These are phyloP conservation scores for Agonopterix arenella DNA, from an alignment of 2,888 invertebrate genomes.

Conservation along the genomic window DNA sequence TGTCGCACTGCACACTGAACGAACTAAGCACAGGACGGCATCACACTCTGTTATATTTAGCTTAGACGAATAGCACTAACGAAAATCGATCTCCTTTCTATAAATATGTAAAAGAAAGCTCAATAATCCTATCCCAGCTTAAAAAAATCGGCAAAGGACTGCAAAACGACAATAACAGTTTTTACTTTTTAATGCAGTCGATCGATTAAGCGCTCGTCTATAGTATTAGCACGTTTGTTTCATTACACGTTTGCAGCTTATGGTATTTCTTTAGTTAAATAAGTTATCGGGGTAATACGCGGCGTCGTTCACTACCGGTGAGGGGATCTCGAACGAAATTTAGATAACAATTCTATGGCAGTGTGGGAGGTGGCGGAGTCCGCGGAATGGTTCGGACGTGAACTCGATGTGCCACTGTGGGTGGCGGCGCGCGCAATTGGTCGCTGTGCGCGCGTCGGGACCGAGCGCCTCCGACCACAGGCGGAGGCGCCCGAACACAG, in stretches of 20 bases:
- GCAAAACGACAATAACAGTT: constrained; percentile 62
- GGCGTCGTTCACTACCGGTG: constrained; percentile 47
- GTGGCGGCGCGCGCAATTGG: constrained; percentile 64
- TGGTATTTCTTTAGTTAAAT: constrained; percentile 20
- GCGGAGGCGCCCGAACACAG: constrained; percentile 49
- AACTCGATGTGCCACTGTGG: constrained; percentile 45
- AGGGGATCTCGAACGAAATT: constrained; percentile 57
- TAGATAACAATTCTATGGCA: constrained; percentile 66
- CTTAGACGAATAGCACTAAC: constrained; percentile 31
- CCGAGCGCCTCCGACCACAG: constrained; percentile 33
- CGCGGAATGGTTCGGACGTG: constrained; percentile 65
- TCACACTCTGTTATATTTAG: constrained; percentile 38
- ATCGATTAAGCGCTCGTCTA: constrained; percentile 65
- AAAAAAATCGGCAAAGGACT: constrained; percentile 59
- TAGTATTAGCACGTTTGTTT: constrained; percentile 39
- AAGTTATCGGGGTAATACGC: constrained; percentile 40
- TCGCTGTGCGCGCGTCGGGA: constrained; percentile 54
- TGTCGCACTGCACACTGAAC: constrained; percentile 64
- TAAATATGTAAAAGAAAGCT: constrained; percentile 35
- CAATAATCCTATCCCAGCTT: constrained; percentile 38
- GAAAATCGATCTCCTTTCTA: constrained; percentile 32
- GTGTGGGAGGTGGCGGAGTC: constrained; percentile 63
- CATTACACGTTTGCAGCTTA: constrained; percentile 24
- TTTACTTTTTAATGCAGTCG: constrained; percentile 68
- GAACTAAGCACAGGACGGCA: constrained; percentile 71